phyloP scores from a whole-genome alignment of 2,797 vertebrate genomes.

The Eremophila alpestris region DNA sequence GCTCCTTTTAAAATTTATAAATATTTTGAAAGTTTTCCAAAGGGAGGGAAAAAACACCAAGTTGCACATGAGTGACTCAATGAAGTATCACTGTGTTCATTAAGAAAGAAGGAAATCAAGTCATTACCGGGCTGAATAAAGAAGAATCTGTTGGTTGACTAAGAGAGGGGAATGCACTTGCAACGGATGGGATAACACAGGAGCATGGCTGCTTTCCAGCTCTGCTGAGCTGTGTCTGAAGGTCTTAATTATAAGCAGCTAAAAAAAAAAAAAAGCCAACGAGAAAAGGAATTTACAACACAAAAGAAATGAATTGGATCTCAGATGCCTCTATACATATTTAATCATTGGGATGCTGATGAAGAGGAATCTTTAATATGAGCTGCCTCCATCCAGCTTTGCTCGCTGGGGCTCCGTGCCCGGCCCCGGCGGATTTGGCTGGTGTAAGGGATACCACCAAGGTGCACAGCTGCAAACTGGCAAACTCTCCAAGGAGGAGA shows the following conservation, averaged over 20 bases:
- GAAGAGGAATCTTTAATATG: conserved; percentile 48
- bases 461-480: background rate
- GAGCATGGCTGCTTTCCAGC: conserved; percentile 25
- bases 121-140: conserved; percentile 55
- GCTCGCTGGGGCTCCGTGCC: rapidly evolving
- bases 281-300: conserved; percentile 61
- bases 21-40: conserved; percentile 73
- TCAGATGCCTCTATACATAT: conserved; percentile 52
- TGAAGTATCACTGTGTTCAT: conserved; percentile 27
- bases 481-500: background rate
- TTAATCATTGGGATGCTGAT: conserved; percentile 59
- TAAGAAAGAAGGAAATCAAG: conserved; percentile 53
- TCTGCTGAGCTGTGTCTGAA: conserved; percentile 52
- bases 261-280: background rate
- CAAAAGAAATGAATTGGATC: conserved; percentile 71
- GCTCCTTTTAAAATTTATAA: conserved; percentile 42
- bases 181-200: background rate
- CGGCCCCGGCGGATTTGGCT: rapidly evolving
- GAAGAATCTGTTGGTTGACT: conserved; percentile 41
- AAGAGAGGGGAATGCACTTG: conserved; percentile 18
- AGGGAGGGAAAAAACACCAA: conserved; percentile 16
- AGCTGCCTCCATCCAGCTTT: background rate
- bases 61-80: conserved; percentile 48
- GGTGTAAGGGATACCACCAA: background rate
- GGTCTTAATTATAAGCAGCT: conserved; percentile 64